Conservation (phyloP, 2,797 vertebrate genomes). For the Coregonus suidteri region DNA sequence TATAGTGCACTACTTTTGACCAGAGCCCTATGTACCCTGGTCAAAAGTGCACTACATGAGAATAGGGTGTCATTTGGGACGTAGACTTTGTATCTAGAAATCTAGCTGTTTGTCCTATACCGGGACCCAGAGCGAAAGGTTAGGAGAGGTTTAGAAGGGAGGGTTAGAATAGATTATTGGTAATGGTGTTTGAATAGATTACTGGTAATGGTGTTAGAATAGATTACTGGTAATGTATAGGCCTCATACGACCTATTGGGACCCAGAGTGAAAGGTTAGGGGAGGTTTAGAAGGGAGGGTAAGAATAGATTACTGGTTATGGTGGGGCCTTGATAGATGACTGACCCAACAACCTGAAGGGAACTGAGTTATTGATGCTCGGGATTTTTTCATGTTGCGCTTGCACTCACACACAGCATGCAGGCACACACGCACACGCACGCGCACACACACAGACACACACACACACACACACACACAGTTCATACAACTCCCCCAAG, state of each 20-base stretch:
- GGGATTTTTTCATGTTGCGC: slow-evolving; percentile 27
- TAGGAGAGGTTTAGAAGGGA: slow-evolving; percentile 25
- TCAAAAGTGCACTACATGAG: not conserved
- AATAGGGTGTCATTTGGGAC: not conserved
- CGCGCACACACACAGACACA: not conserved
- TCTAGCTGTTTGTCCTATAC: not conserved
- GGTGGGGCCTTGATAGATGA: slow-evolving; percentile 33
- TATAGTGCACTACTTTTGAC: not conserved
- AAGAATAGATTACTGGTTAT: slow-evolving; percentile 32
- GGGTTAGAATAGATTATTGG: not conserved
- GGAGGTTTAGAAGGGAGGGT: slow-evolving; percentile 22
- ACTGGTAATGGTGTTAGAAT: no score
- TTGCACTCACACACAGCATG: slow-evolving; percentile 5
- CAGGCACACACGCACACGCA: not conserved
- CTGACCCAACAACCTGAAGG: slow-evolving; percentile 28
- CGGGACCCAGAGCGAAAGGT: slow-evolving; percentile 2
- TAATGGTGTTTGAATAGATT: no score
- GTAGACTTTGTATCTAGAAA: not conserved
- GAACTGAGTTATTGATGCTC: slow-evolving; percentile 38
- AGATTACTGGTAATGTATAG: no score
- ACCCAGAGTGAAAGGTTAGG: slow-evolving; percentile 10
- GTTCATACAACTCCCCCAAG: not conserved
- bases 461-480: slow-evolving; percentile 7
- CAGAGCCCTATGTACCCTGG: not conserved
- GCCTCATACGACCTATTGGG: not conserved